Evolutionary conservation across 2,797 vertebrate genomes (phyloP), one percentile per base, ranked within the genome.

Genomic region (Myotis vivesi): DNA sequence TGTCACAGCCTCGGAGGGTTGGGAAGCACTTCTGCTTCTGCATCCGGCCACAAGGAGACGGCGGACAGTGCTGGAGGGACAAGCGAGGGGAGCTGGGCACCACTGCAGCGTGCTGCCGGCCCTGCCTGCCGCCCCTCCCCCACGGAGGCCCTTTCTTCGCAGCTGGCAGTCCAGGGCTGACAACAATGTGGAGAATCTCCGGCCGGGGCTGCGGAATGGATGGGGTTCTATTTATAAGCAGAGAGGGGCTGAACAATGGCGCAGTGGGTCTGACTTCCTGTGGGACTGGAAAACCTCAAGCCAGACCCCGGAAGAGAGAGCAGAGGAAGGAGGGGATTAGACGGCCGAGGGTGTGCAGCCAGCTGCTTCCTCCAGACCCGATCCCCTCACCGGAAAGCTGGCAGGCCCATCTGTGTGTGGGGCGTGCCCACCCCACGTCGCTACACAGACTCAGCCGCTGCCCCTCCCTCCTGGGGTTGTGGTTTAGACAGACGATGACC

Each of bases 201-300:
- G 57, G 92, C 64, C 44, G 15, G 57, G 77, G 51, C 38, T 72
- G 92, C 4, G 69, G 79, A 36, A 17, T 51, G 91, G 89, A 76
- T 0, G 0, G 68, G 44, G 8, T 49, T 91, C 97, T 97, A 97
- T 97, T 97, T 97, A 90, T 97, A 96, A 83, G 72, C 19, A 6
- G 44, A 6, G 38, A 72, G 85, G n/a, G 38, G 88, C 57, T 17
- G 66, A 46, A 80, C 83, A 66, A 71, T 33, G 73, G 6, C 66
- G 84, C 93, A 0, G 28, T 33, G 89, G 71, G 92, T 17, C 87
- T 57, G 59, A 87, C 87, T 69, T 87, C 87, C 62, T 9, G 13
- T 12, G 73, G 46, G 53, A 23, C 44, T 57, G 68, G 73, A 22
- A 89, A 84, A 81, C 44, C 51, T 79, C 85, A 15, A 55, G 82